These are phyloP conservation scores for Montipora capricornis DNA, from an alignment of 64 coral and sea anemone genomes.

Conservation along the genomic window DNA sequence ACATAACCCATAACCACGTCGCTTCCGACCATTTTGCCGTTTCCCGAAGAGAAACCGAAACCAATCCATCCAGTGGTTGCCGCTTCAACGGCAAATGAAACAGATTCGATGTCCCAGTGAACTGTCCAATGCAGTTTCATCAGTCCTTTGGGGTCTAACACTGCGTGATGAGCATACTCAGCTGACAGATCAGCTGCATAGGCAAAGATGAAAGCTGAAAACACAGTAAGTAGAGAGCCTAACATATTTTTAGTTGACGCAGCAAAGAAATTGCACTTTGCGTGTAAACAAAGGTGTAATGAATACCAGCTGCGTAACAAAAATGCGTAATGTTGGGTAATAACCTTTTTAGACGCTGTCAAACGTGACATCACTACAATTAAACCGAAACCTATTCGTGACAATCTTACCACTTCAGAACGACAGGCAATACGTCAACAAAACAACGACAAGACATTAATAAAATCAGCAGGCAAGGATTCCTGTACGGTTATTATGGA, in stretches of 20 bases:
- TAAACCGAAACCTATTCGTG: no score
- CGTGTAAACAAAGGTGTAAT: no score
- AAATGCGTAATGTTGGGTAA: no score
- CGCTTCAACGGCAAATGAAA: conserved; percentile 74
- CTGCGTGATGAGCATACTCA: conserved; percentile 65
- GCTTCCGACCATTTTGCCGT: conserved; percentile 70
- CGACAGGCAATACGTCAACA: no score
- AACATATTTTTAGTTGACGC: neutral
- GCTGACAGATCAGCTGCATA: neutral
- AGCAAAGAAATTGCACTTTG: neutral
- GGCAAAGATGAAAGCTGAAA: neutral
- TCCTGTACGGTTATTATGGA: no score
- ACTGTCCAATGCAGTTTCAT: conserved; percentile 71
- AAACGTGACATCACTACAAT: no score
- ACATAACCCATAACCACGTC: conserved; percentile 85
- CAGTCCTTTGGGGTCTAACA: conserved; percentile 41
- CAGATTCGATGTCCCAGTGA: conserved; percentile 33
- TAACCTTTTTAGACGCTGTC: no score
- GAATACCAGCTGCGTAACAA: no score
- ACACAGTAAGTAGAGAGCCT: neutral
- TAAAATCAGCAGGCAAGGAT: no score
- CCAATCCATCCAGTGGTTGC: conserved; percentile 85
- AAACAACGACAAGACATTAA: no score
- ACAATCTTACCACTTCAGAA: no score
- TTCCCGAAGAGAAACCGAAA: conserved; percentile 71